Evolutionary conservation across 2,888 invertebrate genomes (phyloP), one percentile per base, ranked within the genome.

Genomic region (Erannis defoliaria): DNA sequence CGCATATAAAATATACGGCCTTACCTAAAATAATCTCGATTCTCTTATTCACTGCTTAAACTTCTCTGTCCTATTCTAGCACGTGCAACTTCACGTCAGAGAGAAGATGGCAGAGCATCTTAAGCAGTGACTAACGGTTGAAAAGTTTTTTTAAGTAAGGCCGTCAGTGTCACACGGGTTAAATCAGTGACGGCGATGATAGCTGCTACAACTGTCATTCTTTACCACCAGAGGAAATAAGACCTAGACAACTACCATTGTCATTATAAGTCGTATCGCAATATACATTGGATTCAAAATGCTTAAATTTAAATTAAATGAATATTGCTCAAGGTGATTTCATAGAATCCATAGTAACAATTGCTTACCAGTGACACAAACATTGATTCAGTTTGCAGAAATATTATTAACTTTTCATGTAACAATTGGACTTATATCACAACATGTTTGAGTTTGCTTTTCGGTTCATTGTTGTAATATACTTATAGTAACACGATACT

Each of bases 401-500:
- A 56, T 37, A 59, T 59, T 57, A 54, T 40, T 48, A 26, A 43
- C 8, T 40, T 46, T 57, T 23, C 37, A 6, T 12, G 40, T 18
- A 51, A 51, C 51, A 51, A 51, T 40, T 8, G n/a, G 1, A 26
- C 16, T 18, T 10, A 10, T 37, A 21, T 18, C 29, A 31, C 14
- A 23, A 16, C 26, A 38, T 5, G 2, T 8, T 29, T 0, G 14
- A 21, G 35, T 35, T 49, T 49, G 5, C 38, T 16, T 51, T 40
- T 29, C 3, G 26, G 5, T 56, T 48, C 31, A 23, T 31, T 31
- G 31, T 42, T 46, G n/a, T 43, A 46, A 43, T 10, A 4, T 19
- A 40, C 19, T 9, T 40, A 42, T 21, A 5, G 10, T 12, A n/a
- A 21, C 10, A 31, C 16, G 19, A 48, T 46, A 78, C 82, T 79